Conservation (phyloP, 1,140 invertebrate species). For the Drosophila grimshawi region DNA sequence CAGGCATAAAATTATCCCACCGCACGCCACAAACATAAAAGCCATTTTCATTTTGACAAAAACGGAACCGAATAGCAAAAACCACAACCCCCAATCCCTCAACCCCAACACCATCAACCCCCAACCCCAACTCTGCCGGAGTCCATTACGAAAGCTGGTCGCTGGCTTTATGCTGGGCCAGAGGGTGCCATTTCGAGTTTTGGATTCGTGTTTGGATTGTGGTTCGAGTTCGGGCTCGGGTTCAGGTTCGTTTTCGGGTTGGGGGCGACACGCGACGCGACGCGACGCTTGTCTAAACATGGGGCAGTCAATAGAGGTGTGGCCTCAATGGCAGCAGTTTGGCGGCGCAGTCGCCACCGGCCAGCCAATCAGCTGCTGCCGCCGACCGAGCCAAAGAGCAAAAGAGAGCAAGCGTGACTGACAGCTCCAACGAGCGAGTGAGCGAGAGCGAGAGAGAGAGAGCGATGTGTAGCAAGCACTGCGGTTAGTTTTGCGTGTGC, state of each 20-base stretch:
- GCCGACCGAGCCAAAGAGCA: conserved; percentile 42
- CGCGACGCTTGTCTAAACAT: conserved; percentile 39
- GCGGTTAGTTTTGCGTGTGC: conserved; percentile 69
- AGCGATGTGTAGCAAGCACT: conserved; percentile 21
- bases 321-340: conserved; percentile 55
- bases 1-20: conserved; percentile 70
- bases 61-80: conserved; percentile 20
- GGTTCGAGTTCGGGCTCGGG: conserved; percentile 18
- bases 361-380: conserved; percentile 58
- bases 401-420: conserved; percentile 33
- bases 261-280: conserved; percentile 26
- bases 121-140: conserved; percentile 5
- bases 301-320: conserved; percentile 71
- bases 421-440: conserved; percentile 24
- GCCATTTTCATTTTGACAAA: conserved; percentile 73
- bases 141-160: conserved; percentile 16
- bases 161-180: conserved; percentile 52
- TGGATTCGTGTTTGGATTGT: neutral
- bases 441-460: conserved; percentile 19
- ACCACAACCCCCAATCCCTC: conserved; percentile 26
- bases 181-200: neutral
- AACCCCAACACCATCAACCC: neutral
- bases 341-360: conserved; percentile 62
- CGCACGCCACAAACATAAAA: conserved; percentile 77
- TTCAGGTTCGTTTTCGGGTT: neutral